Evolutionary conservation across 2,113 vertebrate genomes (phyloP).

Genomic region (Psilopogon haemacephalus): DNA sequence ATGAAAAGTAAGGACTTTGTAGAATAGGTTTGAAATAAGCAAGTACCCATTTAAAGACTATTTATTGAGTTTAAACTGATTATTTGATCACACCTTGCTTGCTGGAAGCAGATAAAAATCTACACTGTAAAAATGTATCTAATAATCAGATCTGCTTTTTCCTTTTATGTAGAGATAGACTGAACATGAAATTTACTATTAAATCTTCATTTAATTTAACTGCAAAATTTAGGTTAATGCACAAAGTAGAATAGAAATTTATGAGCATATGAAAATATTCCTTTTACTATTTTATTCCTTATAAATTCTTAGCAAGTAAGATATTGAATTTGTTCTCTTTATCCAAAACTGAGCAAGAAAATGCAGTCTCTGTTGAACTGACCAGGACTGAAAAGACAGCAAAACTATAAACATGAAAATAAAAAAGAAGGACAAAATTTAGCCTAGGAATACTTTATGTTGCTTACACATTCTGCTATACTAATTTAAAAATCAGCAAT

Average conservation of each 20-base stretch:
- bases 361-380: not conserved
- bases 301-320: not conserved
- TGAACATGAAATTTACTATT: not conserved
- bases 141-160: not conserved
- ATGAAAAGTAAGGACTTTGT: not conserved
- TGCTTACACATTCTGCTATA: not conserved
- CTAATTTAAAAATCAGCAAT: not conserved
- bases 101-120: not conserved
- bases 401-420: not conserved
- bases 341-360: not conserved
- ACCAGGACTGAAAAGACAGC: not conserved
- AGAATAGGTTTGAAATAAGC: not conserved
- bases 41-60: not conserved
- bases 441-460: not conserved
- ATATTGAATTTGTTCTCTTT: not conserved
- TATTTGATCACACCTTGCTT: not conserved
- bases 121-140: not conserved
- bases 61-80: not conserved
- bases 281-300: not conserved
- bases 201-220: not conserved
- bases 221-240: not conserved
- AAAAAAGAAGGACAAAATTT: not conserved
- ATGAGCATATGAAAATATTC: not conserved
- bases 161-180: not conserved
- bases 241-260: not conserved